phyloP scores from a whole-genome alignment of 2,113 vertebrate species.

The Gallinago media region DNA sequence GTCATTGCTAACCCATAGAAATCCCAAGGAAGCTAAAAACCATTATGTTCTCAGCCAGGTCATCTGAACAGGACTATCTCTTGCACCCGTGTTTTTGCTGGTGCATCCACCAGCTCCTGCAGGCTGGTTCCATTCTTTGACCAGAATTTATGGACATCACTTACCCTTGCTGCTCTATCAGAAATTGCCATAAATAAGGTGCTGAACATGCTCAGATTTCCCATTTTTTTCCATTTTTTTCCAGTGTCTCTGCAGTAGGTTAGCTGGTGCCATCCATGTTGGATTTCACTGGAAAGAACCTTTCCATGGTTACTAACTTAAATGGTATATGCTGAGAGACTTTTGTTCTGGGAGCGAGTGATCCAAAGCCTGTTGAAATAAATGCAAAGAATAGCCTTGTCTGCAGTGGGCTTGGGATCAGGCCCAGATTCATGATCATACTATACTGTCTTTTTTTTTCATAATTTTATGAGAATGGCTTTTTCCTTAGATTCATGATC shows the following conservation, averaged over 20 bases:
- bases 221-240: background rate
- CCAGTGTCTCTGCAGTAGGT: background rate
- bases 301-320: background rate
- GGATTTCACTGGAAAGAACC: background rate
- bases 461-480: background rate
- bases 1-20: background rate
- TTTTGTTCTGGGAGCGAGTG: background rate
- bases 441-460: background rate
- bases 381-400: conserved; percentile 1
- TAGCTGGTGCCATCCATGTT: background rate
- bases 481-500: background rate
- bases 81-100: rapidly evolving
- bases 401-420: conserved; percentile 10
- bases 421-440: background rate
- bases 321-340: background rate
- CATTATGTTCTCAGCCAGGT: background rate
- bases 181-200: background rate
- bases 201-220: background rate
- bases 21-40: background rate
- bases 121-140: background rate
- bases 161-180: background rate
- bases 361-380: background rate
- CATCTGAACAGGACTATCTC: background rate
- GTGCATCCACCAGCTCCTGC: background rate
- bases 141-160: background rate